Conservation (phyloP, 2,888 invertebrate species). For the Heliconius aoede region DNA sequence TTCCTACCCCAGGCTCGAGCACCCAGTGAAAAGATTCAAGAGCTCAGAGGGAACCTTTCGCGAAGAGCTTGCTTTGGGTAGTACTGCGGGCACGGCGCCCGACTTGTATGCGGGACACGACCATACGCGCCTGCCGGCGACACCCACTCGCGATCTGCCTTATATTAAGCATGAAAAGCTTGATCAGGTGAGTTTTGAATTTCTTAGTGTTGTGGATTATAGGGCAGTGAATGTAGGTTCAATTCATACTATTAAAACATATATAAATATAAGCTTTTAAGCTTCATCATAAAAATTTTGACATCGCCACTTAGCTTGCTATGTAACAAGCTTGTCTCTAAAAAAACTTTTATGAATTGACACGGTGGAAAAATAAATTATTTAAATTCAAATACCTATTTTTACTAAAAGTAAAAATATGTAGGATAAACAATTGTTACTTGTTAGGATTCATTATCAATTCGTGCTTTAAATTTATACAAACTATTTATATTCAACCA, state of each 20-base stretch:
- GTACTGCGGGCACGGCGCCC: constrained; percentile 51
- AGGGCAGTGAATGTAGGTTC: no score
- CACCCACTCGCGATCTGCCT: constrained; percentile 55
- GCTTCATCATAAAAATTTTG: no score
- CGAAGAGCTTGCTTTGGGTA: constrained; percentile 70
- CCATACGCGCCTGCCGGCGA: constrained; percentile 79
- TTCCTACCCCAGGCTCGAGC: constrained; percentile 89
- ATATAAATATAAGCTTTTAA: no score
- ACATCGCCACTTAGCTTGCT: no score
- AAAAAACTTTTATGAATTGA: no score
- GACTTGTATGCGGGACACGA: constrained; percentile 86
- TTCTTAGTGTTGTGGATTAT: no score
- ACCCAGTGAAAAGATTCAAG: constrained; percentile 95
- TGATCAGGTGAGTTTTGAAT: constrained; percentile 51
- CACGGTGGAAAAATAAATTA: no score
- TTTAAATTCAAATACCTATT: no score
- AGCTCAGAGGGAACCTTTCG: constrained; percentile 75
- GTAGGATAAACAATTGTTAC: background rate
- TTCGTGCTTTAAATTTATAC: background rate
- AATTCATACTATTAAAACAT: no score
- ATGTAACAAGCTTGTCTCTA: no score
- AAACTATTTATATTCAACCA: background rate
- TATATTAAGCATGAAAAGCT: constrained; percentile 86
- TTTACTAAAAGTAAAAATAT: background rate
- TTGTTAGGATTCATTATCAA: background rate